A percentile compares a stretch with the other conserved stretches of the same genome.
Conservation (phyloP, 2,797 vertebrate genomes). For the Pseudotriccus pelzelni region DNA sequence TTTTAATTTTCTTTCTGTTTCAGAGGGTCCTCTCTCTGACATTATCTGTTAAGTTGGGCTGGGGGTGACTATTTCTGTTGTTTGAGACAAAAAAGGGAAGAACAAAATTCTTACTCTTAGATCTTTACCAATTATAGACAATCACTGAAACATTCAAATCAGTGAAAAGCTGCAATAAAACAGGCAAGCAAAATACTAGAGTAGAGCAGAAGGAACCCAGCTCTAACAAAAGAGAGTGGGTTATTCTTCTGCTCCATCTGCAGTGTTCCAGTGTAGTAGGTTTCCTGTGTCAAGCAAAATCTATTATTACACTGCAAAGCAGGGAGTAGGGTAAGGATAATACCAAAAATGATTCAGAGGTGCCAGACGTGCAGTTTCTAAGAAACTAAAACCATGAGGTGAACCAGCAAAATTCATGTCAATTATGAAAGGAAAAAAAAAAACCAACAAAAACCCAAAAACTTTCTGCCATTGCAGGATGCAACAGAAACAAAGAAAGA, state of each 20-base stretch:
- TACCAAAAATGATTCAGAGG: conserved; percentile 57
- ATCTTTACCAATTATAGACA: background rate
- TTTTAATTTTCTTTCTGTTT: background rate
- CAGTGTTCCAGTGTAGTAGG: conserved; percentile 51
- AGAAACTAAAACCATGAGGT: conserved; percentile 46
- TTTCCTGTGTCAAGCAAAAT: conserved; percentile 58
- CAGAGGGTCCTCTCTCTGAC: background rate
- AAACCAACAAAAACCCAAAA: background rate
- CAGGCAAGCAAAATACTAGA: conserved; percentile 21
- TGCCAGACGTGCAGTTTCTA: conserved; percentile 56
- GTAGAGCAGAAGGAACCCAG: conserved; percentile 19
- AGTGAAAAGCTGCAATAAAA: background rate
- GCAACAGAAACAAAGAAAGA: background rate
- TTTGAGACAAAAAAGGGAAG: background rate
- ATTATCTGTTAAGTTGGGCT: background rate
- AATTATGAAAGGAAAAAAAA: background rate
- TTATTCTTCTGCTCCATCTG: conserved; percentile 62
- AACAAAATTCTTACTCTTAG: background rate
- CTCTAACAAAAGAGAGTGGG: conserved; percentile 59
- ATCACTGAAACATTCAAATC: background rate
- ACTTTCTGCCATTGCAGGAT: background rate
- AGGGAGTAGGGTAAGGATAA: conserved; percentile 56
- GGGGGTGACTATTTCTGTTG: background rate
- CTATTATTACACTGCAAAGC: conserved; percentile 64
- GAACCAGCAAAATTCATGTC: conserved; percentile 20